Evolutionary conservation across 2,888 invertebrate species (phyloP).

Genomic region (Monochamus alternatus): DNA sequence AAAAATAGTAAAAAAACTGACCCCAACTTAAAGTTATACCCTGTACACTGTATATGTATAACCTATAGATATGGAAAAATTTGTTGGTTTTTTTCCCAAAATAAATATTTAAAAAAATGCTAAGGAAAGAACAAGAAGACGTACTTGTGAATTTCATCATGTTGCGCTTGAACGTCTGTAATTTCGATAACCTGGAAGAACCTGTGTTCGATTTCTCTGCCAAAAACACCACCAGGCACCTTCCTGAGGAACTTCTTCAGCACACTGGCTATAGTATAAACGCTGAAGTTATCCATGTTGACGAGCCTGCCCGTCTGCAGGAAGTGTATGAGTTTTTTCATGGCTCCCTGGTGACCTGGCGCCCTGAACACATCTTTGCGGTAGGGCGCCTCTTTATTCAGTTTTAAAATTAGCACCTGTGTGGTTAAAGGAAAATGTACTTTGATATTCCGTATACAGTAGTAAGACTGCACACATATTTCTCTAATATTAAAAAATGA

Average conservation of each 20-base stretch:
- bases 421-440: constrained; percentile 71
- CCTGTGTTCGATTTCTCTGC: constrained; percentile 90
- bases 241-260: constrained; percentile 97
- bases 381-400: constrained; percentile 95
- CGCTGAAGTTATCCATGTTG: constrained; percentile 95
- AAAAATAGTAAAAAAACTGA: too few relatives aligned
- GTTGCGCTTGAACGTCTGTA: constrained; percentile 86
- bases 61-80: too few relatives aligned
- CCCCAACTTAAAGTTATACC: too few relatives aligned
- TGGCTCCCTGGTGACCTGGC: constrained; percentile 94
- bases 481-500: too few relatives aligned
- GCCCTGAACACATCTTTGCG: constrained; percentile 96
- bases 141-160: constrained; percentile 94
- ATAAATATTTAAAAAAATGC: too few relatives aligned
- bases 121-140: constrained; percentile 52
- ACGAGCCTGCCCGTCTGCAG: constrained; percentile 91
- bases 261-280: constrained; percentile 98
- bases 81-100: too few relatives aligned
- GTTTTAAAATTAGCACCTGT: constrained; percentile 90
- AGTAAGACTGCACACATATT: too few relatives aligned
- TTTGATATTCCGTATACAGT: neutral
- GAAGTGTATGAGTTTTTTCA: constrained; percentile 94
- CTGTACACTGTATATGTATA: too few relatives aligned
- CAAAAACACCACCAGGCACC: constrained; percentile 97
- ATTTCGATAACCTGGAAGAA: constrained; percentile 91